Conservation (phyloP, 2,797 vertebrate species). For the Eulemur albifrons region DNA sequence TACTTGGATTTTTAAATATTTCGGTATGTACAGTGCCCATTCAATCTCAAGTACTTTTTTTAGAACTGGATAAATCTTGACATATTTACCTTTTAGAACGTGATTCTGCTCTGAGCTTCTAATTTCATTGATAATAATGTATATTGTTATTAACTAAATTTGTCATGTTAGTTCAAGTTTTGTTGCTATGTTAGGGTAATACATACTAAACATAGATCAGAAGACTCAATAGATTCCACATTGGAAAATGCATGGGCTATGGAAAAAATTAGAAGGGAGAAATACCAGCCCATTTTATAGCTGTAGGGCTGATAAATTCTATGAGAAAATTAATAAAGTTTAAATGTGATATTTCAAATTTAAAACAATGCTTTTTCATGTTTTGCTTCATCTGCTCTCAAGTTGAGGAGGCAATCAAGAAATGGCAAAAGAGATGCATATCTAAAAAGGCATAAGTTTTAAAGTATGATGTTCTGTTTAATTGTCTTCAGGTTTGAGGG, state of each 20-base stretch:
- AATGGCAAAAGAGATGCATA: neutral
- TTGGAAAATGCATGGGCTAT: neutral
- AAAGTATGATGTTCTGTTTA: conserved; percentile 4
- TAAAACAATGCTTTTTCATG: neutral
- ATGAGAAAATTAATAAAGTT: neutral
- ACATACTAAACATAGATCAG: neutral
- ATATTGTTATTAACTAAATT: neutral
- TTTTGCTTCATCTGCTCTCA: neutral
- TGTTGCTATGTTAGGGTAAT: neutral
- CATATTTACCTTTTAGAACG: neutral
- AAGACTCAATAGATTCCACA: neutral
- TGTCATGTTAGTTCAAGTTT: neutral
- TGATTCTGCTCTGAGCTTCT: neutral
- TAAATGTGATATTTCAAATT: neutral
- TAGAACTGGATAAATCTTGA: neutral
- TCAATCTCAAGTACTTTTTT: neutral
- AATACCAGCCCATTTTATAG: neutral
- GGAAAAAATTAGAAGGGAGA: neutral
- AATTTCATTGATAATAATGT: neutral
- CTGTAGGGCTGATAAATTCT: neutral
- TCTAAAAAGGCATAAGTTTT: neutral
- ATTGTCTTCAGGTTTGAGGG: neutral
- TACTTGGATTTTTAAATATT: neutral
- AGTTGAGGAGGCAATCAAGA: neutral
- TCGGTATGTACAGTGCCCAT: neutral